Evolutionary conservation across 2,797 vertebrate species (phyloP).

Genomic region (Anabacerthia variegaticeps): DNA sequence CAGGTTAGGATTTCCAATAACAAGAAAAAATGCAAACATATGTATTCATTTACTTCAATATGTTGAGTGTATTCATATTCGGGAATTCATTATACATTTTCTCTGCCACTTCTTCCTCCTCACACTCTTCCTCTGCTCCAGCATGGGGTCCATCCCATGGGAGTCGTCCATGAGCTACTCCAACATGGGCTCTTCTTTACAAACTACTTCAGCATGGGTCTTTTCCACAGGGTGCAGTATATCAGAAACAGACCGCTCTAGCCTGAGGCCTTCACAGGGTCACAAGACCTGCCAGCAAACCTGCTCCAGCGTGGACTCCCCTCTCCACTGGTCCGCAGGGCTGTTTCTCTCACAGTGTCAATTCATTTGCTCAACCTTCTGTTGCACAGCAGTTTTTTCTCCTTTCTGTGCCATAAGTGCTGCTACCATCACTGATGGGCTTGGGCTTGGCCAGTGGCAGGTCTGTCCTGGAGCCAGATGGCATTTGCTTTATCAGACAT

Average conservation of each 20-base stretch:
- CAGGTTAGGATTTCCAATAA: neutral
- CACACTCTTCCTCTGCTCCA: neutral
- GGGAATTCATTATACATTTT: accelerated
- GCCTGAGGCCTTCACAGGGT: accelerated
- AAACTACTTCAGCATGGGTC: neutral
- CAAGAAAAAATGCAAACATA: neutral
- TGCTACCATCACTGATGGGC: neutral
- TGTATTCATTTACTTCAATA: neutral
- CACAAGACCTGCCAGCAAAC: neutral
- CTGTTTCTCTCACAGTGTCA: neutral
- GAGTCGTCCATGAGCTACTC: neutral
- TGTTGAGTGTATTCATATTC: neutral
- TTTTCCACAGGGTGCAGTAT: neutral
- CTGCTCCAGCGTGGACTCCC: accelerated
- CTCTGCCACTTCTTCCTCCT: neutral
- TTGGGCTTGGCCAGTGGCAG: neutral
- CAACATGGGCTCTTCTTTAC: neutral
- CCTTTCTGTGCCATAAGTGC: neutral
- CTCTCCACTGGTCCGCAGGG: neutral
- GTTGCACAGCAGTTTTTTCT: neutral
- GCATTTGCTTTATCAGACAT: accelerated
- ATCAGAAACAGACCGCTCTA: neutral
- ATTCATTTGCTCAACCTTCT: accelerated
- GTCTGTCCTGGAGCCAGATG: neutral
- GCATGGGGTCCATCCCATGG: accelerated